Conservation (phyloP, 2,113 vertebrate genomes). For the Chloebia gouldiae region DNA sequence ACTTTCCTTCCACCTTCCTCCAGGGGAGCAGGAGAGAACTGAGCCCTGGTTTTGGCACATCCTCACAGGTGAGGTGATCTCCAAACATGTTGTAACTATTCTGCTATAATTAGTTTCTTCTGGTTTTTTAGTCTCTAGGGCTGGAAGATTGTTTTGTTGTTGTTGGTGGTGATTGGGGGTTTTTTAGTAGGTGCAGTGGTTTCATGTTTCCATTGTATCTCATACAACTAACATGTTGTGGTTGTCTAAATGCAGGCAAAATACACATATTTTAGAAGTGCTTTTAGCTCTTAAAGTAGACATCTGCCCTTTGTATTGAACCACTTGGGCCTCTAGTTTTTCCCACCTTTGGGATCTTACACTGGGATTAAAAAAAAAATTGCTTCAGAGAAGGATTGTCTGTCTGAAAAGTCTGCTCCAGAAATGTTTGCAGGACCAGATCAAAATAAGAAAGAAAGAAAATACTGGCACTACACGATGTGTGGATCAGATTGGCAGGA, state of each 20-base stretch:
- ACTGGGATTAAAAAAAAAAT: neutral
- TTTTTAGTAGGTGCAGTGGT: neutral
- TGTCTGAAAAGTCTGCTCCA: neutral
- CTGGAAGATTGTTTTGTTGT: neutral
- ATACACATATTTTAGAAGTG: neutral
- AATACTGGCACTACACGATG: neutral
- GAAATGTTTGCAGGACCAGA: neutral
- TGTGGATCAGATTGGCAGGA: conserved; percentile 4
- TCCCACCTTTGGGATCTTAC: neutral
- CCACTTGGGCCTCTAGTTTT: neutral
- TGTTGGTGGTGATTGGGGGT: neutral
- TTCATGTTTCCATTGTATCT: neutral
- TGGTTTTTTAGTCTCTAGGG: neutral
- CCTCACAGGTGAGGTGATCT: neutral
- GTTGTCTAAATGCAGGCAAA: neutral
- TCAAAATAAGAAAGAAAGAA: neutral
- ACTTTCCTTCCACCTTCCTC: neutral
- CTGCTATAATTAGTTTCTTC: conserved; percentile 26
- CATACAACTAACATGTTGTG: neutral
- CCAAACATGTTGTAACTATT: conserved; percentile 24
- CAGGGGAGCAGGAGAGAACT: neutral
- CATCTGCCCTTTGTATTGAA: neutral
- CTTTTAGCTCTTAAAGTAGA: neutral
- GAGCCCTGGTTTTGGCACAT: neutral
- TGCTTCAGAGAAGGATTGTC: neutral